These are phyloP conservation scores for Melospiza georgiana DNA, from an alignment of 2,113 vertebrate genomes.

Conservation along the genomic window DNA sequence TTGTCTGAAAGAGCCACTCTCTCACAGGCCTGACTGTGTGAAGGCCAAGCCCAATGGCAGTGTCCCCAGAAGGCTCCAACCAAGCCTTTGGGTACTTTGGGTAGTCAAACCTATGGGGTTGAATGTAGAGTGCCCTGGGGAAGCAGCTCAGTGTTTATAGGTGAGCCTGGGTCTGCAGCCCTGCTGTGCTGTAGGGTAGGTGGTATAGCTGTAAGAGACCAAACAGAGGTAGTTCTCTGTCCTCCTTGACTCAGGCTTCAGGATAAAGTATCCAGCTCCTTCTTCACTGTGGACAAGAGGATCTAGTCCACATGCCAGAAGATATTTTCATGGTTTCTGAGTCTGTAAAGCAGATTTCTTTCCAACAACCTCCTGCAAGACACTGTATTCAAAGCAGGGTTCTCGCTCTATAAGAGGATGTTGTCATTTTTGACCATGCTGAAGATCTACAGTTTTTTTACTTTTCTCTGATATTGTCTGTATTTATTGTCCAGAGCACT, in stretches of 20 bases:
- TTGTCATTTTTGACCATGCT: background rate
- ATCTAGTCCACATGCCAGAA: background rate
- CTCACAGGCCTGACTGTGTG: background rate
- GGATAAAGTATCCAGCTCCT: background rate
- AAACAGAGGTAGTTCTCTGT: background rate
- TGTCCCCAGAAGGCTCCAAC: background rate
- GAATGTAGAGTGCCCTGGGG: background rate
- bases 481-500: background rate
- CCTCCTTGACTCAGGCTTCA: background rate
- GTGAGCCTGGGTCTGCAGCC: background rate
- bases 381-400: background rate
- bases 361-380: background rate
- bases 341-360: background rate
- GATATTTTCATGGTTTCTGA: background rate
- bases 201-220: background rate
- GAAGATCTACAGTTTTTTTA: background rate
- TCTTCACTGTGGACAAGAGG: background rate
- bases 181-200: background rate
- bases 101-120: background rate
- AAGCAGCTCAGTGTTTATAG: background rate
- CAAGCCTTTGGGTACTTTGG: background rate
- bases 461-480: background rate
- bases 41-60: background rate
- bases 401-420: background rate
- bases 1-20: background rate